Evolutionary conservation across 1,140 invertebrate species (phyloP), one percentile per base, ranked within the genome.

Genomic region (Mya arenaria): DNA sequence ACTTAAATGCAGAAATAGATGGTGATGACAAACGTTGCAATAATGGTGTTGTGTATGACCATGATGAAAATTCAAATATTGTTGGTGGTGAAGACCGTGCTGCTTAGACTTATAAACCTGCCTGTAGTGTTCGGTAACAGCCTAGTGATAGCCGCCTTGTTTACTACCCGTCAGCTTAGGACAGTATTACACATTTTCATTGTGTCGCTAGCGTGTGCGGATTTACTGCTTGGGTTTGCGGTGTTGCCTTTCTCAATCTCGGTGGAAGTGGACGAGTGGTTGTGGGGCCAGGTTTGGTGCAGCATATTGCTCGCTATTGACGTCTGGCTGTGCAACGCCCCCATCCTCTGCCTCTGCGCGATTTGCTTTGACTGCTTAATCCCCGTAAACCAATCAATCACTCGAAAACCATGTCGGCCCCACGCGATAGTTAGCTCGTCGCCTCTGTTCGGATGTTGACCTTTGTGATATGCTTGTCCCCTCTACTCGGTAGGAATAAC

Each of bases 391-490:
- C 85, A 15, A 92, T 94, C 10, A 78, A 85, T 23, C 91, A 92
- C 56, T 84, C 88, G 0, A 81, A 75, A 39, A 63, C 89, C 4
- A 89, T 90, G 85, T 88, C 90, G 5, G 66, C 82, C 8, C 81
- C 71, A 39, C 94, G 97, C 37, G 97, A 97, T 0, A 95, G 96
- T 2, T 93, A 98, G 39, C 98, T 99, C 97, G 99, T 99, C 83
- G 95, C 96, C 0, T 95, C 96, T 15, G 98, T 99, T 23, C 99
- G 98, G 98, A 94, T 98, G 17, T 94, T 99, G 88, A 98, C 97
- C 0, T 97, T 96, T n/a, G 94, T 99, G n/a, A 98, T 99, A 73
- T 99, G 97, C 91, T 97, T 99, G 87, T 98, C 98, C 4, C 98
- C 98, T 10, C 94, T 99, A n/a, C 94, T 99, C 30, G 98, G 98